A percentile compares a stretch with the other conserved stretches of the same genome.
phyloP scores from a whole-genome alignment of 2,797 vertebrate species.

The Iguana delicatissima region DNA sequence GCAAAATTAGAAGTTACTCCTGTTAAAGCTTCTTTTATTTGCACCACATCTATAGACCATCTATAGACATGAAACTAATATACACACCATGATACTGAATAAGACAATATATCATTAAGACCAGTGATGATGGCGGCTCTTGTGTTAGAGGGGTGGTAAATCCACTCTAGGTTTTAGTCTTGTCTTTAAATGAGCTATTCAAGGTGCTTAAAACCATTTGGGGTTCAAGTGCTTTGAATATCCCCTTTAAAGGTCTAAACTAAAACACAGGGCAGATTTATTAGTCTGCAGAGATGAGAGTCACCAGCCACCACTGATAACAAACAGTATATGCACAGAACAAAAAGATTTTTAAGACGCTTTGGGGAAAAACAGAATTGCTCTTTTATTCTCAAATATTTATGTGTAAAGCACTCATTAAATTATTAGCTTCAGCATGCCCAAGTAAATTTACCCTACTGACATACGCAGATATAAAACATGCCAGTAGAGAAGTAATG shows the following conservation, averaged over 20 bases:
- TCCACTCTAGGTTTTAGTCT: no score
- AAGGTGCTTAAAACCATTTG: no score
- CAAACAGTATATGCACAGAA: background rate
- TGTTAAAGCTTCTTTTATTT: slow-evolving; percentile 8
- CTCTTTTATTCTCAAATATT: background rate
- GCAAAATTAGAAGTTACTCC: slow-evolving; percentile 16
- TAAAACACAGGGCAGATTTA: no score
- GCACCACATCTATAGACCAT: background rate
- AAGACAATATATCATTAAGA: background rate
- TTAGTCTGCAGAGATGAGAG: no score
- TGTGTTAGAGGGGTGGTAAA: no score
- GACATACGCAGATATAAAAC: background rate
- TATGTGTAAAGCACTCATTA: background rate
- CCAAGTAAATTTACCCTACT: slow-evolving; percentile 13
- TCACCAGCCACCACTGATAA: no score
- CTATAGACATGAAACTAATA: background rate
- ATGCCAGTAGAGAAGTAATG: background rate
- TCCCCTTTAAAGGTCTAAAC: no score
- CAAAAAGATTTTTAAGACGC: background rate
- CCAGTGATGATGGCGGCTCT: no score
- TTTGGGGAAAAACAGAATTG: slow-evolving; percentile 14
- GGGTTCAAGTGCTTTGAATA: no score
- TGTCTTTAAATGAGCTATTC: no score
- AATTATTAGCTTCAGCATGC: background rate
- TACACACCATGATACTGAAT: slow-evolving; percentile 27